Conservation (phyloP, 2,888 invertebrate species). For the Mongoloraphidia duomilia region DNA sequence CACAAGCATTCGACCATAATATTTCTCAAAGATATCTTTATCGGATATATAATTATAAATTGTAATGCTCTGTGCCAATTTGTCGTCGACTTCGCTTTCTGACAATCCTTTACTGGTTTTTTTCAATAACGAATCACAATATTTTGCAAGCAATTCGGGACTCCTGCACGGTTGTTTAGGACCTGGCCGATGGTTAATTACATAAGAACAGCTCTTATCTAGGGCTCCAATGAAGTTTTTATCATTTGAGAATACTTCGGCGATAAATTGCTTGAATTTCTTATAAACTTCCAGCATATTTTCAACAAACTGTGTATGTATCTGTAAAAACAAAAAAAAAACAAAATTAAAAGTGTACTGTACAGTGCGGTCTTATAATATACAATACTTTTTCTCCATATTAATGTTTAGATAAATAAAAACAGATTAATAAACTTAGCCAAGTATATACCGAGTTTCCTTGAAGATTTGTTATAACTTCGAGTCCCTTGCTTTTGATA, state of each 20-base stretch:
- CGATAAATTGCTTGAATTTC: constrained; percentile 77
- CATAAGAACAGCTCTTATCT: constrained; percentile 87
- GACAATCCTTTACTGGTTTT: constrained; percentile 69
- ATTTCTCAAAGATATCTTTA: constrained; percentile 98
- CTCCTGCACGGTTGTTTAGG: constrained; percentile 60
- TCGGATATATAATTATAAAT: constrained; percentile 98
- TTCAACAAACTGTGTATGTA: constrained; percentile 84
- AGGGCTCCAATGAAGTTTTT: constrained; percentile 86
- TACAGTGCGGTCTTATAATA: not conserved
- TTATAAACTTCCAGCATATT: constrained; percentile 77
- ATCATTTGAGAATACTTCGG: constrained; percentile 78
- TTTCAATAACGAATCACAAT: constrained; percentile 76
- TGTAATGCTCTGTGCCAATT: constrained; percentile 76
- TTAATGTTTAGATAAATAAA: no score
- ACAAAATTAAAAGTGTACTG: no score
- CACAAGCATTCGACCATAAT: constrained; percentile 87
- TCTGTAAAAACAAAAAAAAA: constrained; percentile 19
- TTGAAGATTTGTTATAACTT: constrained; percentile 23
- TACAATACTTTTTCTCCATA: not conserved
- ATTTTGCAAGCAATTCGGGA: constrained; percentile 78
- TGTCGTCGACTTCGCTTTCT: constrained; percentile 71
- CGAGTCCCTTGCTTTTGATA: constrained; percentile 36
- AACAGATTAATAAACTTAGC: not conserved
- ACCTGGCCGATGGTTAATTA: constrained; percentile 68
- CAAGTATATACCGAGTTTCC: constrained; percentile 1